Evolutionary conservation across 2,113 vertebrate genomes (phyloP), one percentile per base, ranked within the genome.

Genomic region (Rhynchopsitta pachyrhyncha): DNA sequence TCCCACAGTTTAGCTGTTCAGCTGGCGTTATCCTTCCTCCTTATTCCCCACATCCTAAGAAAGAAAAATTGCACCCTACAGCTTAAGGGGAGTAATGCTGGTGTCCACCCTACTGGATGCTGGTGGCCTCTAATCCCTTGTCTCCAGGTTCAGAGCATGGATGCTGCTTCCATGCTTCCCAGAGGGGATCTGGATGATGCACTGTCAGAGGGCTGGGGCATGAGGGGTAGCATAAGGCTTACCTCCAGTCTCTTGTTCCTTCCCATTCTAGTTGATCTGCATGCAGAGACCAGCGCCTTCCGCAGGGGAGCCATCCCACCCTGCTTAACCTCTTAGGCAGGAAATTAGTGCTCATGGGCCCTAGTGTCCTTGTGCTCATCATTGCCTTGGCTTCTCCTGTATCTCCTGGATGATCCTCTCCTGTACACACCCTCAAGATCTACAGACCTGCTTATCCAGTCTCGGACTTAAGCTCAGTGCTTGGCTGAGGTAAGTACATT

Each of bases 371-470:
- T 41, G 23, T 71, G 49, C 59, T 96, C 5, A 73, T 91, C 50
- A 33, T 39, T 91, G 33, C 44, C 75, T 93, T 93, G 88, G 10
- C 50, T 77, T 93, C 70, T 93, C 28, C 46, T 66, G 24, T 27
- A 64, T 63, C 76, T 94, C 44, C n/a, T 79, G 83, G 37, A 57
- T 22, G 63, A 35, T 71, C 70, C 28, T 64, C 13, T 80, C 47
- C 37, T 53, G 46, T 55, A 55, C 83, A 78, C 35, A 1, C 90
- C 76, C 69, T 88, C 29, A 44, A 68, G 50, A 83, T 78, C 33
- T 57, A 47, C 69, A 88, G 90, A 90, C 80, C 92, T 93, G 90
- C 80, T 94, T 41, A 78, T 67, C 95, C 88, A 93, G 79, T 92
- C 81, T 88, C 49, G n/a, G 47, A 76, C 82, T 96, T 86, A 68